Evolutionary conservation across 1,140 invertebrate species (phyloP).

Genomic region (Capitella teleta): DNA sequence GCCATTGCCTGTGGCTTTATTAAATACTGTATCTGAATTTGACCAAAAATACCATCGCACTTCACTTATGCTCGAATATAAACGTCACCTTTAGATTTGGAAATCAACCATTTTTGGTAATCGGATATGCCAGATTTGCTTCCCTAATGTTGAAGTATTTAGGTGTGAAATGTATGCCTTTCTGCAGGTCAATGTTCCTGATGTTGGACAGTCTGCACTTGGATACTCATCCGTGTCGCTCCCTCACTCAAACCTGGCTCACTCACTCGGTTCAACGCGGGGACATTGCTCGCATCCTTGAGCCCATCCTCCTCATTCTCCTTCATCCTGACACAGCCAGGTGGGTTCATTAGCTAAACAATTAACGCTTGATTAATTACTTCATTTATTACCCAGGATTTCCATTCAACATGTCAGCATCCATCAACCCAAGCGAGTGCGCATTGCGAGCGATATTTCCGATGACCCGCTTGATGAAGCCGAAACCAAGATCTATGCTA

Average conservation of each 20-base stretch:
- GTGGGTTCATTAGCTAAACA: slow-evolving; percentile 15
- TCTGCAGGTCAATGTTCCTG: slow-evolving; percentile 57
- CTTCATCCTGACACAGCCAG: slow-evolving; percentile 70
- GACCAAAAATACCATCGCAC: too few relatives aligned
- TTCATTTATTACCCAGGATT: slow-evolving; percentile 43
- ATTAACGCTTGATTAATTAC: too few relatives aligned
- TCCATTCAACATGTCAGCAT: slow-evolving; percentile 75
- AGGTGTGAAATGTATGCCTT: too few relatives aligned
- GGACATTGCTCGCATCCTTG: slow-evolving; percentile 65
- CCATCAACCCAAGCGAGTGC: slow-evolving; percentile 51
- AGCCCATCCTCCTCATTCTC: slow-evolving; percentile 65
- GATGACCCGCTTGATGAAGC: slow-evolving; percentile 21
- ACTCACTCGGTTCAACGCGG: slow-evolving; percentile 60
- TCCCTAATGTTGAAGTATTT: too few relatives aligned
- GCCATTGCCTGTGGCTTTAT: too few relatives aligned
- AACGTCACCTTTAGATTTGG: too few relatives aligned
- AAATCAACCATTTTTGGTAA: too few relatives aligned
- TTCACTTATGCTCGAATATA: too few relatives aligned
- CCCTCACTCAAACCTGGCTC: slow-evolving; percentile 61
- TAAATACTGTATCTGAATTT: too few relatives aligned
- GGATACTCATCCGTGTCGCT: slow-evolving; percentile 57
- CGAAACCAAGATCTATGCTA: slow-evolving; percentile 65
- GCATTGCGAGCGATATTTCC: slow-evolving; percentile 14
- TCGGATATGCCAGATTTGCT: too few relatives aligned
- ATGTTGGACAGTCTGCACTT: slow-evolving; percentile 66